These are phyloP conservation scores for Scaptomyza reducta DNA, from an alignment of 2,888 invertebrate genomes.

Conservation along the genomic window DNA sequence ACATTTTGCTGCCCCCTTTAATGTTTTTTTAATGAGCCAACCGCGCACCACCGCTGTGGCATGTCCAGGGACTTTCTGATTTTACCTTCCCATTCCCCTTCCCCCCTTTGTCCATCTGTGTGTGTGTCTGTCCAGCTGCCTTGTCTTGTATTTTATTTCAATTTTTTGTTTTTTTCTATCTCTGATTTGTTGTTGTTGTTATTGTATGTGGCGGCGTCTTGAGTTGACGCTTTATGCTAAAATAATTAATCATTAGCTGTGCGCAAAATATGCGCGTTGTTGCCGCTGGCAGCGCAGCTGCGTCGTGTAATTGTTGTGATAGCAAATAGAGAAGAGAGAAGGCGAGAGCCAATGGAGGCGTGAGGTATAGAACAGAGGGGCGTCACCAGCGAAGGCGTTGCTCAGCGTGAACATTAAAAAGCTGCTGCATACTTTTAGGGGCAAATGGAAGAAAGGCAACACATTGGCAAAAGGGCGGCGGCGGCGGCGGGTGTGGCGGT, in stretches of 20 bases:
- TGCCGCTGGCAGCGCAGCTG: slow-evolving; percentile 60
- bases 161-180: slow-evolving; percentile 44
- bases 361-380: background rate
- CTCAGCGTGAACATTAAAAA: slow-evolving; percentile 56
- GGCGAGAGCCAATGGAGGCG: background rate
- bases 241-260: slow-evolving; percentile 78
- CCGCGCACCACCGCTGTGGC: slow-evolving; percentile 36
- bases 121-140: slow-evolving; percentile 43
- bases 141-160: slow-evolving; percentile 73
- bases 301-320: slow-evolving; percentile 74
- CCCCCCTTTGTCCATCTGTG: background rate
- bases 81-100: background rate
- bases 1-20: slow-evolving; percentile 68
- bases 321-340: slow-evolving; percentile 2
- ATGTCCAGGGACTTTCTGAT: slow-evolving; percentile 34
- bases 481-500: slow-evolving; percentile 36
- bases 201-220: slow-evolving; percentile 57
- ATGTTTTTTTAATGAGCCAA: slow-evolving; percentile 77
- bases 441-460: background rate
- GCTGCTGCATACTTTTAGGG: slow-evolving; percentile 52
- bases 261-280: slow-evolving; percentile 72
- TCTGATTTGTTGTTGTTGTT: slow-evolving; percentile 12
- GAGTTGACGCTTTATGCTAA: slow-evolving; percentile 80
- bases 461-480: background rate
- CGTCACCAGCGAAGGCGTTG: slow-evolving; percentile 5